Percentiles rank a stretch among this genome's conserved stretches.
phyloP scores from a whole-genome alignment of 2,797 vertebrate species.

The Parauchenoglanis ngamensis region DNA sequence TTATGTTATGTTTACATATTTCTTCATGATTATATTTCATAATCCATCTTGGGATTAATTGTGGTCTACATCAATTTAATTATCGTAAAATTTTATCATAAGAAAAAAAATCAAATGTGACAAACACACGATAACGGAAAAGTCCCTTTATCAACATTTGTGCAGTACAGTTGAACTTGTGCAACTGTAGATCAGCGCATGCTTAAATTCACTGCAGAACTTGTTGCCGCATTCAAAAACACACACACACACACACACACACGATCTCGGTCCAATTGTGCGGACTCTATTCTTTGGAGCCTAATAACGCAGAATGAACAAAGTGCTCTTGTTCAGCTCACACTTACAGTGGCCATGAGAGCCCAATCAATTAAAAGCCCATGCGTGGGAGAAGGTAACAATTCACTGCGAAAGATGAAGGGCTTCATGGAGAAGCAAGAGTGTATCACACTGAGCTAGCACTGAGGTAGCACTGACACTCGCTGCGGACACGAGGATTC shows the following conservation, averaged over 20 bases:
- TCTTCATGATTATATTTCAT: neutral
- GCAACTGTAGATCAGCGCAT: neutral
- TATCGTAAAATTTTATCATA: neutral
- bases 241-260: neutral
- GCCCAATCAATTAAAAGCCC: constrained; percentile 10
- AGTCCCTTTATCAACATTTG: neutral
- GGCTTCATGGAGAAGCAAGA: neutral
- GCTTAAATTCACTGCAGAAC: neutral
- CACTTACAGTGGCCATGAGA: neutral
- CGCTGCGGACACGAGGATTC: neutral
- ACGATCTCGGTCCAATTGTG: neutral
- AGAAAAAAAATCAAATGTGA: neutral
- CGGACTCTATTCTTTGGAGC: neutral
- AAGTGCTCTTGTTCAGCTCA: constrained; percentile 20
- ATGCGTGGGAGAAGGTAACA: constrained; percentile 22
- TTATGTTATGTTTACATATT: neutral
- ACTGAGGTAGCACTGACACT: neutral
- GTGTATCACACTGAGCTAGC: neutral
- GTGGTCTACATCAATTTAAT: too few species aligned
- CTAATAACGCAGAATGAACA: neutral
- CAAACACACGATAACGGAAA: neutral
- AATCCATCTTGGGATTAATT: neutral
- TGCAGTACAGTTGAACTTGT: neutral
- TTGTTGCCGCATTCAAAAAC: neutral
- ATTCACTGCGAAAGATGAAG: constrained; percentile 10